These are phyloP conservation scores for Dasyornis broadbenti DNA, from an alignment of 2,113 vertebrate genomes.

Conservation along the genomic window DNA sequence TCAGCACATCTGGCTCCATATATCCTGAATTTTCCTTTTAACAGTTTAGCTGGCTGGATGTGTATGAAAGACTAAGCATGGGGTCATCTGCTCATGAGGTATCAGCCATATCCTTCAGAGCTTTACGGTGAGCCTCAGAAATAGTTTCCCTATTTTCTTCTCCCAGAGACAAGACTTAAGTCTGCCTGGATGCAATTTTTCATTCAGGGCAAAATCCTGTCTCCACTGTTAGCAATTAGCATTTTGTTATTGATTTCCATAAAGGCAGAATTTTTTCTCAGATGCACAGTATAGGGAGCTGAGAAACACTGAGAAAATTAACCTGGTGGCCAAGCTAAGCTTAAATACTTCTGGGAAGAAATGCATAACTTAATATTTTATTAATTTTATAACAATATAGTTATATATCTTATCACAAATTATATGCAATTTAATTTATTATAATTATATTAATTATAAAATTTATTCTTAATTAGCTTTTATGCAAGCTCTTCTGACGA, in stretches of 20 bases:
- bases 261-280: background rate
- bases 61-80: background rate
- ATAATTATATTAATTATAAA: background rate
- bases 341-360: background rate
- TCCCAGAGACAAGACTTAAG: background rate
- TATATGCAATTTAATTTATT: too few species aligned
- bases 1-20: background rate
- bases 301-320: background rate
- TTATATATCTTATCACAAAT: background rate
- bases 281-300: rapidly evolving
- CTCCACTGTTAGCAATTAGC: background rate
- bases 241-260: background rate
- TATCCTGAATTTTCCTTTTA: background rate
- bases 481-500: background rate
- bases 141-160: background rate
- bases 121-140: background rate
- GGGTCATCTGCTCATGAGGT: background rate
- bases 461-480: background rate
- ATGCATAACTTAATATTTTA: background rate
- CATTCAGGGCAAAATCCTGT: background rate
- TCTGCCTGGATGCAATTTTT: background rate
- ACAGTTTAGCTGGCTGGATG: background rate
- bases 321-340: background rate
- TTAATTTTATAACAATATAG: background rate
- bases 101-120: background rate